Percentiles rank a stretch among this genome's conserved stretches.
These are phyloP conservation scores for Ia io DNA, from an alignment of 2,113 vertebrate genomes.

Conservation along the genomic window DNA sequence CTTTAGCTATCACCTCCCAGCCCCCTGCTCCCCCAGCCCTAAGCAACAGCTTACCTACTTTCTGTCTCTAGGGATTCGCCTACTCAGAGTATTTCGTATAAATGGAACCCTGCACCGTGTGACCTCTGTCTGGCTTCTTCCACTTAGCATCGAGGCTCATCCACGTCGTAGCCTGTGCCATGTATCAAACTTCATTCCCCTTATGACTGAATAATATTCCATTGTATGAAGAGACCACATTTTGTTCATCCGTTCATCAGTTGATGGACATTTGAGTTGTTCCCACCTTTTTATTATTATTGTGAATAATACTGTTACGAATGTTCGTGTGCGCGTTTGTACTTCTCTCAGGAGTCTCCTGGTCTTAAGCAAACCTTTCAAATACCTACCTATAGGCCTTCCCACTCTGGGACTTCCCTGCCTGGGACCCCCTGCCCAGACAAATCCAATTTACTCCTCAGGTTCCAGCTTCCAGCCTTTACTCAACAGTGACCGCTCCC, in stretches of 20 bases:
- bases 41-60: neutral
- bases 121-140: neutral
- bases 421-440: neutral
- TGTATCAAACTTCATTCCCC: too few species aligned
- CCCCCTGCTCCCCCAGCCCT: too few species aligned
- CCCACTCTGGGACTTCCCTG: neutral
- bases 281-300: neutral
- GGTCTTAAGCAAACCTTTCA: neutral
- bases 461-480: neutral
- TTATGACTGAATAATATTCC: neutral
- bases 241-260: neutral
- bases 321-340: rapidly evolving
- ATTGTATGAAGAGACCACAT: rapidly evolving
- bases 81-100: rapidly evolving
- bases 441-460: too few species aligned
- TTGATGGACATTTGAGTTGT: neutral
- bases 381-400: neutral
- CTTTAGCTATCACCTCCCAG: neutral
- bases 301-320: neutral
- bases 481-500: neutral
- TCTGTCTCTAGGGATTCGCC: neutral
- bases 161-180: rapidly evolving
- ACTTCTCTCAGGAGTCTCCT: neutral
- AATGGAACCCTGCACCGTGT: rapidly evolving
- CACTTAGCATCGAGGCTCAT: neutral